These are phyloP conservation scores for Tubiluchus corallicola DNA, from an alignment of 2,888 invertebrate species.

Conservation along the genomic window DNA sequence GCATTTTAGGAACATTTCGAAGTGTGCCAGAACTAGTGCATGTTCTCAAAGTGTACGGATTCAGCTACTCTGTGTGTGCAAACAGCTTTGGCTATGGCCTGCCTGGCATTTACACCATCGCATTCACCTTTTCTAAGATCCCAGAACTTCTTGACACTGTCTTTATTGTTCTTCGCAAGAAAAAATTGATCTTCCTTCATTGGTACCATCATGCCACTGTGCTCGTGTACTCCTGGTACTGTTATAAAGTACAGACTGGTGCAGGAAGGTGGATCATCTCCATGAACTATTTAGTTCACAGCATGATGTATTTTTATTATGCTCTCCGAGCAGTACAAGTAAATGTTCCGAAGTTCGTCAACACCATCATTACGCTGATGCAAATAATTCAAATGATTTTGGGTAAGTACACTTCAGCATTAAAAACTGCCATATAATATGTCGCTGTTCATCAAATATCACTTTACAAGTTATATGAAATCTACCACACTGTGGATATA, in stretches of 20 bases:
- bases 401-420: no score
- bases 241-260: conserved; percentile 34
- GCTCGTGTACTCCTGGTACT: conserved; percentile 79
- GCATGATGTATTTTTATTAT: conserved; percentile 80
- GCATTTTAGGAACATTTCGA: conserved; percentile 30
- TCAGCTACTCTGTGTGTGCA: conserved; percentile 88
- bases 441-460: no score
- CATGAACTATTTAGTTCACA: conserved; percentile 81
- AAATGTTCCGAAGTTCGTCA: conserved; percentile 35
- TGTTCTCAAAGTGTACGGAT: conserved; percentile 66
- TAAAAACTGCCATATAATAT: no score
- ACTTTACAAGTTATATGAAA: no score
- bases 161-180: conserved; percentile 69
- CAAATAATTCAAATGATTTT: conserved; percentile 12
- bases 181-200: conserved; percentile 78
- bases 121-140: conserved; percentile 20
- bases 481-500: no score
- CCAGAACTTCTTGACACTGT: conserved; percentile 52
- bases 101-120: conserved; percentile 23
- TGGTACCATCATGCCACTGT: conserved; percentile 96
- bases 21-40: conserved; percentile 25
- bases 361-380: conserved; percentile 10
- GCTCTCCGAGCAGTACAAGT: conserved; percentile 66
- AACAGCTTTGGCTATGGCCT: conserved; percentile 13
- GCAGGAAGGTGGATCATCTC: conserved; percentile 66